Percentiles rank a stretch among this genome's conserved stretches.
These are phyloP conservation scores for Sphaerophoria taeniata DNA, from an alignment of 2,888 invertebrate species.

Conservation along the genomic window DNA sequence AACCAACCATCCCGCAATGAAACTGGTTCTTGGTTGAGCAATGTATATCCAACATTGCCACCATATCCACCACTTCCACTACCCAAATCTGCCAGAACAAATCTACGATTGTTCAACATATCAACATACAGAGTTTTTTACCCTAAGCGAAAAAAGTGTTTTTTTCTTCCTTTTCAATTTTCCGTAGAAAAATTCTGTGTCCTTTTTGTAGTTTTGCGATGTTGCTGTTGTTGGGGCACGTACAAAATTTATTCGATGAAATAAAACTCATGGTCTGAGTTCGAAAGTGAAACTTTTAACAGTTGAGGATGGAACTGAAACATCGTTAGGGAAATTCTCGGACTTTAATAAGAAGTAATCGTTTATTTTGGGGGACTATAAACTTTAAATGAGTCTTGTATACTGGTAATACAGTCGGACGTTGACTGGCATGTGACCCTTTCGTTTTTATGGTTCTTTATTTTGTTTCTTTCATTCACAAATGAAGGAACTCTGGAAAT, in stretches of 20 bases:
- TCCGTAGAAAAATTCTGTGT: constrained; percentile 1
- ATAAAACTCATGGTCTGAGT: constrained; percentile 27
- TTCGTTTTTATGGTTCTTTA: too few species aligned
- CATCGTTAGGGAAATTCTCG: constrained; percentile 30
- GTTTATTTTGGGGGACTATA: constrained; percentile 40
- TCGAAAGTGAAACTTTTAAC: constrained; percentile 37
- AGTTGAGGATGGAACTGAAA: constrained; percentile 14
- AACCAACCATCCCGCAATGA: constrained; percentile 1
- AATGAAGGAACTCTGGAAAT: neutral
- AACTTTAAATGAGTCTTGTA: constrained; percentile 43
- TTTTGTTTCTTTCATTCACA: neutral
- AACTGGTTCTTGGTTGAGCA: neutral
- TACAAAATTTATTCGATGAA: constrained; percentile 33
- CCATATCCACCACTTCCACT: neutral
- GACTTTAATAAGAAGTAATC: constrained; percentile 55
- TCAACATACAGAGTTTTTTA: constrained; percentile 6
- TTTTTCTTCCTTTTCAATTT: neutral
- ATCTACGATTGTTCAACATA: constrained; percentile 7
- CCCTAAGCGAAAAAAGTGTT: neutral
- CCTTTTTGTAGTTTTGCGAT: neutral
- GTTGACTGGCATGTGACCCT: neutral
- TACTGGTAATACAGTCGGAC: neutral
- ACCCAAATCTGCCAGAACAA: constrained; percentile 10
- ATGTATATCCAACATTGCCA: neutral
- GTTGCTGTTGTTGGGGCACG: constrained; percentile 13